phyloP scores from a whole-genome alignment of 2,888 invertebrate species.

The Chorisops tibialis region DNA sequence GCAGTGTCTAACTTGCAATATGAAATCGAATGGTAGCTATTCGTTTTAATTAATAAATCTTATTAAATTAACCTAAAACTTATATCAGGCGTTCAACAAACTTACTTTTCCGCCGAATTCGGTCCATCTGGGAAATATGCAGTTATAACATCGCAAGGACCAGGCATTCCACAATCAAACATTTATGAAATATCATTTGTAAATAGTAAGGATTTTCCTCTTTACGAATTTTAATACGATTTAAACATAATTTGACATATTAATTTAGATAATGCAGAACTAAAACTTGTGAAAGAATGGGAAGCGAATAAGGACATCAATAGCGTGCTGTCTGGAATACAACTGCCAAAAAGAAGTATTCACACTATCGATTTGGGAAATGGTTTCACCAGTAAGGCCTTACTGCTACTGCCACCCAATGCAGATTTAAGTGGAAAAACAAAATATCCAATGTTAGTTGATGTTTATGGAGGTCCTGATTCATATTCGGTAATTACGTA shows the following conservation, averaged over 20 bases:
- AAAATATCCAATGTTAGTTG: conserved; percentile 76
- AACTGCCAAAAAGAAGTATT: conserved; percentile 60
- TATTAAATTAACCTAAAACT: not conserved
- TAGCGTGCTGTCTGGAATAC: conserved; percentile 53
- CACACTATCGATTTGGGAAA: conserved; percentile 62
- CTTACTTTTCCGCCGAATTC: conserved; percentile 58
- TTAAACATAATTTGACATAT: not conserved
- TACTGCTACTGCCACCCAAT: conserved; percentile 70
- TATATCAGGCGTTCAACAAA: conserved; percentile 41
- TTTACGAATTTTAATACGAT: not conserved
- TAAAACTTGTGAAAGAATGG: conserved; percentile 56
- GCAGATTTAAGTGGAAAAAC: conserved; percentile 63
- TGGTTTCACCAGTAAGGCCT: conserved; percentile 68
- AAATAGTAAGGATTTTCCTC: conserved; percentile 39
- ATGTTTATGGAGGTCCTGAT: conserved; percentile 92
- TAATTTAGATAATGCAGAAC: conserved; percentile 4
- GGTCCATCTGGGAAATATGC: conserved; percentile 66
- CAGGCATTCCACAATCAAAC: conserved; percentile 71
- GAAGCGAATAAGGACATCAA: conserved; percentile 62
- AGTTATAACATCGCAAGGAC: conserved; percentile 78
- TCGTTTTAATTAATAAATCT: not conserved
- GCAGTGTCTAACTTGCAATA: conserved; percentile 74
- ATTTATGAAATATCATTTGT: conserved; percentile 54
- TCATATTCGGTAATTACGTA: conserved; percentile 69
- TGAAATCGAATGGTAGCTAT: conserved; percentile 38